Percentiles rank a stretch among this genome's conserved stretches.
Evolutionary conservation across 2,888 invertebrate genomes (phyloP).

Genomic region (Hipparchia semele): DNA sequence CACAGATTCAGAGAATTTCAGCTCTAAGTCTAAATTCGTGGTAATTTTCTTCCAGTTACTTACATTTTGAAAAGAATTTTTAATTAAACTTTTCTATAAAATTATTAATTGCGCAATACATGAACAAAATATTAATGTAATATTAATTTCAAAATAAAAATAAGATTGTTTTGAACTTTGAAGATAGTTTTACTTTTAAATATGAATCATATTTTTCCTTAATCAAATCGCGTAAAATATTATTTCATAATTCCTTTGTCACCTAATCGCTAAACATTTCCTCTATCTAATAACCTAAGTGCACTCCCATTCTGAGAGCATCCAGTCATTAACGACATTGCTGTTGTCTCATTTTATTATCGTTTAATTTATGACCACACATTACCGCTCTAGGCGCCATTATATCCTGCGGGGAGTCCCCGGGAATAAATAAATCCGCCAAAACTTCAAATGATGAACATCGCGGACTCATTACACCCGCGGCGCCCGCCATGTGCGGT

Average conservation of each 20-base stretch:
- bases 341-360: slow-evolving; percentile 81
- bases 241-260: too few relatives aligned
- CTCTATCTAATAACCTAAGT: not conserved
- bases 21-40: not conserved
- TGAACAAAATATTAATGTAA: too few relatives aligned
- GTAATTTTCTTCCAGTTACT: not conserved
- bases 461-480: slow-evolving; percentile 48
- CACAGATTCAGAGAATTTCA: slow-evolving; percentile 21
- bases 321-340: slow-evolving; percentile 64
- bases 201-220: too few relatives aligned
- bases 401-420: slow-evolving; percentile 61
- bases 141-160: too few relatives aligned
- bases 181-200: too few relatives aligned
- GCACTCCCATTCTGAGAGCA: slow-evolving; percentile 28
- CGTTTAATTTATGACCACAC: slow-evolving; percentile 80
- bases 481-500: slow-evolving; percentile 58
- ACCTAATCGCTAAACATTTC: not conserved
- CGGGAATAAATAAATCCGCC: slow-evolving; percentile 64
- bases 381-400: slow-evolving; percentile 79
- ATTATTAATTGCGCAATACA: too few relatives aligned
- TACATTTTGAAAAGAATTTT: not conserved
- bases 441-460: slow-evolving; percentile 68
- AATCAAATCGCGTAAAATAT: too few relatives aligned
- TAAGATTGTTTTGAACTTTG: too few relatives aligned
- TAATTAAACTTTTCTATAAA: not conserved